Evolutionary conservation across 2,797 vertebrate genomes (phyloP), one percentile per base, ranked within the genome.

Genomic region (Lepilemur ruficaudatus): DNA sequence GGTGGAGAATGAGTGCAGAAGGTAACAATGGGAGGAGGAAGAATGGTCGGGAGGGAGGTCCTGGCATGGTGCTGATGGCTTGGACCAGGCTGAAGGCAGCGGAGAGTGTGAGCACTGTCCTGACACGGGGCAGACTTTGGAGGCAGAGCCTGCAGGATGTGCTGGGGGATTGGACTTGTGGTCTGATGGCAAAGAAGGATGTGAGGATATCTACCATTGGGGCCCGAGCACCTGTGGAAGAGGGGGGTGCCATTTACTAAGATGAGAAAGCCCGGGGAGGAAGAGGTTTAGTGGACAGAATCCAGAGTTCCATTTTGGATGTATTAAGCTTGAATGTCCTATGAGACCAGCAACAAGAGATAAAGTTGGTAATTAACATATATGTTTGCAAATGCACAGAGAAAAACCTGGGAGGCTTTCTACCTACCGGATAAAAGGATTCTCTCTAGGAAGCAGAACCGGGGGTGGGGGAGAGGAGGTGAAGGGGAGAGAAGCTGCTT

Each of bases 281-380:
- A 82, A 55, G 79, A 55, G 5, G 5, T 70, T 76, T 70, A 43
- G 13, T 13, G 11, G 38, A 61, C 32, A 92, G 85, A 95, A 72
- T 23, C 73, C 15, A 69, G 73, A 93, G 81, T 30, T 61, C 55
- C 48, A n/a, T 89, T 81, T 46, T 69, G 73, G 63, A 79, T 70
- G 82, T 73, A 23, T 52, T 86, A 89, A 95, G 30, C 32, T 80
- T 76, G 43, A 79, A 50, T 20, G 52, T 80, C 70, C 63, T 20
- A 80, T 35, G 50, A 92, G 85, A 92, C n/a, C 75, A 52, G 67
- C 82, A 43, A 59, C 52, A 32, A 89, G 76, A 94, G 69, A 96
- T 79, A 79, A 84, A 86, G n/a, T 57, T 67, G 41, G 25, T 95
- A 88, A 94, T 89, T 93, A 95, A 90, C 43, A 93, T 79, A 93